phyloP scores from a whole-genome alignment of 2,113 vertebrate genomes.

The Corythoichthys haematopterus region DNA sequence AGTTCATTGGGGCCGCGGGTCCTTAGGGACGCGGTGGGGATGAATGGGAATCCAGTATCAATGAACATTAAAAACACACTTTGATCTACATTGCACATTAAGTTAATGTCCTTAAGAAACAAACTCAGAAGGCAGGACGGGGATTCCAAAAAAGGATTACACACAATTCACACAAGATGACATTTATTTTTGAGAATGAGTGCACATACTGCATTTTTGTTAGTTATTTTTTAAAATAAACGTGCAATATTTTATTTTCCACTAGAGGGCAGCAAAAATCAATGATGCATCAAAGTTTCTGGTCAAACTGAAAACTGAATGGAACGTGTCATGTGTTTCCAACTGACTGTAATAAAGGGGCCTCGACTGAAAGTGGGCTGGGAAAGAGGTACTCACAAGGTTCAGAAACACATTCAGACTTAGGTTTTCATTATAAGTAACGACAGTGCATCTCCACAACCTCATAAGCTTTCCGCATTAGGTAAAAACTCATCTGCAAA shows the following conservation, averaged over 20 bases:
- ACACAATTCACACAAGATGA: not conserved
- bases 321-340: not conserved
- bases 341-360: not conserved
- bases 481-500: not conserved
- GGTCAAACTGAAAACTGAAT: not conserved
- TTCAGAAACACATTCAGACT: not conserved
- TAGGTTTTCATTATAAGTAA: not conserved
- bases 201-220: not conserved
- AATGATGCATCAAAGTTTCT: not conserved
- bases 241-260: conserved; percentile 27
- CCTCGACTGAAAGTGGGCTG: not conserved
- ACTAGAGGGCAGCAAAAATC: conserved; percentile 58
- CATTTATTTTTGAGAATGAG: not conserved
- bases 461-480: not conserved
- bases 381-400: not conserved
- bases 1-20: conserved; percentile 39
- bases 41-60: conserved; percentile 32
- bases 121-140: no score
- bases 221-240: not conserved
- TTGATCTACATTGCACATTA: no score
- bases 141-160: no score
- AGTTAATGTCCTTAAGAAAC: no score
- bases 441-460: not conserved
- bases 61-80: conserved; percentile 23
- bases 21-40: conserved; percentile 21